These are phyloP conservation scores for Scrobipalpa costella DNA, from an alignment of 2,888 invertebrate species.

Conservation along the genomic window DNA sequence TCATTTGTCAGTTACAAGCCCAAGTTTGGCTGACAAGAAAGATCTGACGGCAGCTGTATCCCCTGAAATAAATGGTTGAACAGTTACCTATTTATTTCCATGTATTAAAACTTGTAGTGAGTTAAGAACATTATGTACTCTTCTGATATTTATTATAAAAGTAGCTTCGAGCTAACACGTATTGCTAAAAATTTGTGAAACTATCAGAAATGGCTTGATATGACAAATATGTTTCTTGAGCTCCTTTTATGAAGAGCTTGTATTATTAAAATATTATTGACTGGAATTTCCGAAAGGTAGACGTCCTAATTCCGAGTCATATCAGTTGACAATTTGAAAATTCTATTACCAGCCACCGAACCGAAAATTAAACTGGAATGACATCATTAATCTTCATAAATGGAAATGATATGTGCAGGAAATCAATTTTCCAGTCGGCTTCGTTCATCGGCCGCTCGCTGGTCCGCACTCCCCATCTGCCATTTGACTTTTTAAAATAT, in stretches of 20 bases:
- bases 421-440: constrained; percentile 69
- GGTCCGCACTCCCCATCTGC: constrained; percentile 47
- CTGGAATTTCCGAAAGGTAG: not conserved
- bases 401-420: constrained; percentile 65
- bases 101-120: not conserved
- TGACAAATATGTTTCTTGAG: too few relatives aligned
- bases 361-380: constrained; percentile 25
- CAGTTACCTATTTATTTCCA: not conserved
- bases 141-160: not conserved
- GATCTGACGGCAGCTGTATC: constrained; percentile 43
- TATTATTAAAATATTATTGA: not conserved
- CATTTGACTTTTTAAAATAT: constrained; percentile 57
- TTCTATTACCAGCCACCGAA: not conserved
- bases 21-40: constrained; percentile 49
- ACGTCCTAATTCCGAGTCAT: not conserved
- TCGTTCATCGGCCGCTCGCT: constrained; percentile 55
- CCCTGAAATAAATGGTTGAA: not conserved
- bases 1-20: constrained; percentile 60
- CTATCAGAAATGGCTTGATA: too few relatives aligned
- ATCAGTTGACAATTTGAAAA: constrained; percentile 11
- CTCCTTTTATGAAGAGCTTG: too few relatives aligned
- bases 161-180: too few relatives aligned
- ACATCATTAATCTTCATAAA: constrained; percentile 51
- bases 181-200: too few relatives aligned
- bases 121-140: too few relatives aligned